phyloP scores from a whole-genome alignment of 2,888 invertebrate genomes.

The Cosmorhoe ocellata region DNA sequence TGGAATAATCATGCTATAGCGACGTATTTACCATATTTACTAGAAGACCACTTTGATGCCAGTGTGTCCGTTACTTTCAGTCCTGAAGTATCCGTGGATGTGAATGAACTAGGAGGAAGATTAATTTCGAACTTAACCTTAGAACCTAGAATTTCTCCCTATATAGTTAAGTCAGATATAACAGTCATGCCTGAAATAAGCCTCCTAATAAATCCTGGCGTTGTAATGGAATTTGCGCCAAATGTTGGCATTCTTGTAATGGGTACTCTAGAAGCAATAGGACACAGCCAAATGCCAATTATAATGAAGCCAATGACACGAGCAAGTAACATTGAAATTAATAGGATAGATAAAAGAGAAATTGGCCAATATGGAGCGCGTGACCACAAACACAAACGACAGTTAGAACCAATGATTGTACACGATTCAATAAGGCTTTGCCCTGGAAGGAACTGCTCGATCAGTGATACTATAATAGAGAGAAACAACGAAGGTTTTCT shows the following conservation, averaged over 20 bases:
- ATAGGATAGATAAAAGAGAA: constrained; percentile 67
- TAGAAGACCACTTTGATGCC: constrained; percentile 88
- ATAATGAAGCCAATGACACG: constrained; percentile 86
- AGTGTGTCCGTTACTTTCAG: constrained; percentile 88
- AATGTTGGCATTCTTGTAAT: constrained; percentile 97
- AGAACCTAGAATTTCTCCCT: constrained; percentile 86
- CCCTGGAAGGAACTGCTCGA: constrained; percentile 87
- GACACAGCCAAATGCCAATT: constrained; percentile 88
- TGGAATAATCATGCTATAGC: constrained; percentile 99
- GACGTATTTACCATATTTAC: constrained; percentile 92
- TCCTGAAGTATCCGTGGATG: constrained; percentile 78
- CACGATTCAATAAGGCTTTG: constrained; percentile 89
- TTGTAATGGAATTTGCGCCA: constrained; percentile 95
- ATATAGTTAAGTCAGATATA: constrained; percentile 92
- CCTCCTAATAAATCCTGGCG: constrained; percentile 93
- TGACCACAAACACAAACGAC: constrained; percentile 70
- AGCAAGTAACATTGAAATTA: constrained; percentile 59
- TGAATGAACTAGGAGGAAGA: constrained; percentile 90
- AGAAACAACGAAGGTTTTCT: constrained; percentile 91
- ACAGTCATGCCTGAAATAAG: constrained; percentile 98
- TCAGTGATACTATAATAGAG: constrained; percentile 76
- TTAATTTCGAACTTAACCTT: constrained; percentile 86
- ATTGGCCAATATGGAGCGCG: constrained; percentile 55
- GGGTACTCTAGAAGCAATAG: constrained; percentile 93
- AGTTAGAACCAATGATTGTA: constrained; percentile 80